These are phyloP conservation scores for Drosophila paucipuncta DNA, from an alignment of 2,888 invertebrate species.

Conservation along the genomic window DNA sequence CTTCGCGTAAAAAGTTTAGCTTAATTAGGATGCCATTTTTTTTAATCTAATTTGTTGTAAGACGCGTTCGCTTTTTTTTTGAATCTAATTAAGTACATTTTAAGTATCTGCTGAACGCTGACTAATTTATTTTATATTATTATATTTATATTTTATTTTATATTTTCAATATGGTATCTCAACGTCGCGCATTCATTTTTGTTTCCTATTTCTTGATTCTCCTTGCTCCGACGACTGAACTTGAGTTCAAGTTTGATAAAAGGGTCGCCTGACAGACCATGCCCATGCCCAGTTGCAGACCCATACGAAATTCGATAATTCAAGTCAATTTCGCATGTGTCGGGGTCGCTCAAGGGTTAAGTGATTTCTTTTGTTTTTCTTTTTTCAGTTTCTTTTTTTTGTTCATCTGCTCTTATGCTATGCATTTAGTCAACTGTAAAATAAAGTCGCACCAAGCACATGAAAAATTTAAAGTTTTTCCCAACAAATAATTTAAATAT, in stretches of 20 bases:
- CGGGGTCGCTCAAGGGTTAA: constrained; percentile 77
- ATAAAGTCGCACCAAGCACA: constrained; percentile 62
- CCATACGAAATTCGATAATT: constrained; percentile 71
- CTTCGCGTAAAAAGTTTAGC: neutral
- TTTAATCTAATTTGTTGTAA: no score
- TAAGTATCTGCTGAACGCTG: neutral
- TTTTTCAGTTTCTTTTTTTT: constrained; percentile 15
- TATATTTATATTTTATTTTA: neutral
- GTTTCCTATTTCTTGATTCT: constrained; percentile 7
- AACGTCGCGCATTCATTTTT: neutral
- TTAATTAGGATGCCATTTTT: neutral
- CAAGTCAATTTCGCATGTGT: constrained; percentile 77
- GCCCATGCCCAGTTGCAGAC: constrained; percentile 44
- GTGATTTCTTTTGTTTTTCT: constrained; percentile 71
- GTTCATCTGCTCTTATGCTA: constrained; percentile 14
- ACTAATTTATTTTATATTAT: neutral
- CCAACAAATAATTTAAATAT: constrained; percentile 39
- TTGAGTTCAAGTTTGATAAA: constrained; percentile 75
- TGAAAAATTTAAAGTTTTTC: constrained; percentile 55
- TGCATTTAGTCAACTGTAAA: constrained; percentile 68
- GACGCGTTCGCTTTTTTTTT: neutral
- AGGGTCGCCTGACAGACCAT: constrained; percentile 63
- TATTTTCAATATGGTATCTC: constrained; percentile 17
- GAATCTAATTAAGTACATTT: neutral
- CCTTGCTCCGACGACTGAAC: constrained; percentile 53